Conservation (phyloP, 2,888 invertebrate genomes). For the Magallana nippona region DNA sequence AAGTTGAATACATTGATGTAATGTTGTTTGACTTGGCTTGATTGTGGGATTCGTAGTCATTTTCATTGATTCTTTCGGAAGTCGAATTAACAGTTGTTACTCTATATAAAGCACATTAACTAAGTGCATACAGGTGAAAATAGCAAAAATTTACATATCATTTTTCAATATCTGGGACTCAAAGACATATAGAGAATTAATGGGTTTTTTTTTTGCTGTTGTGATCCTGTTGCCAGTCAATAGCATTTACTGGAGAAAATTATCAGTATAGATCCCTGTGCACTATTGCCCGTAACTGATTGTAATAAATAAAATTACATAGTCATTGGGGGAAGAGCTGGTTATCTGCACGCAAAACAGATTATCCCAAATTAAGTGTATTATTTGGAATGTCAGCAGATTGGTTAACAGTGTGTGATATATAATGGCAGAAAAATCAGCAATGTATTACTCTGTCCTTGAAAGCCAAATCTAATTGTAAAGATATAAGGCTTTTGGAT, state of each 20-base stretch:
- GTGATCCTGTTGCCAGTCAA: not conserved
- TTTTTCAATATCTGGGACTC: not conserved
- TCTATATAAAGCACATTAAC: no score
- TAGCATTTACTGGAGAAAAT: not conserved
- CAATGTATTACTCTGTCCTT: constrained; percentile 17
- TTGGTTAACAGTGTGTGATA: constrained; percentile 9
- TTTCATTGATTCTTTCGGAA: no score
- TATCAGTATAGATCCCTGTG: not conserved
- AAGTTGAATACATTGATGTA: no score
- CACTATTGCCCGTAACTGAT: not conserved
- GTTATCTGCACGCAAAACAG: constrained; percentile 31
- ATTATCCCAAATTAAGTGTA: constrained; percentile 32
- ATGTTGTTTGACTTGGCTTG: no score
- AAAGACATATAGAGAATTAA: not conserved
- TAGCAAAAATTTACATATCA: no score
- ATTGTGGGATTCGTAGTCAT: no score
- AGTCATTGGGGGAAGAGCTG: not conserved
- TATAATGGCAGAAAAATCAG: constrained; percentile 25
- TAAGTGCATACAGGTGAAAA: no score
- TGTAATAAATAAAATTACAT: constrained; percentile 4
- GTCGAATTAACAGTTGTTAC: no score
- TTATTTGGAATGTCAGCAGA: constrained; percentile 13
- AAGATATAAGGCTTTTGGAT: not conserved
- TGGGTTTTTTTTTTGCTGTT: not conserved
- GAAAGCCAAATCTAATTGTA: constrained; percentile 13